Base-by-base conservation (phyloP, 2,888 invertebrate species). In the Drosophila picticornis region DNA sequence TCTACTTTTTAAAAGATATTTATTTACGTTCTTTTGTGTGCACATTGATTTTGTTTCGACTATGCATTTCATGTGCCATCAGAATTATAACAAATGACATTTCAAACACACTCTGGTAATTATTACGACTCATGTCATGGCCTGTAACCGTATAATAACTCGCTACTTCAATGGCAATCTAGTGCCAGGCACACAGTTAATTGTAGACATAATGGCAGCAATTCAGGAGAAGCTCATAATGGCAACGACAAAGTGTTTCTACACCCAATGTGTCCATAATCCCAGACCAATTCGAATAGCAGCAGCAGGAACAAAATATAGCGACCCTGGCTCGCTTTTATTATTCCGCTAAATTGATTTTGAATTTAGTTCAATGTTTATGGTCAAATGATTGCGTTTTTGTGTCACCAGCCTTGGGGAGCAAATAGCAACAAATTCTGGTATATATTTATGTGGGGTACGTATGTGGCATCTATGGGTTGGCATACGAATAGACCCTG, bases 321-420 rank as follows among this genome's bases (percentile, higher is more conserved):
- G 58, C 70, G 76, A 79, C 68, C 77, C 75, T 60, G 84, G 82
- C 63, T 82, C 48, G 73, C 59, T 88, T 90, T 86, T 84, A 90
- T 90, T 91, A 90, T 90, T 88, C 84, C 90, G 81, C 86, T 83
- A 90, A 91, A 91, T 90, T 90, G 90, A 88, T 88, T 91, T 84
- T 83, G 83, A 88, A 90, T 91, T 91, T 88, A 90, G 91, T 88
- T 90, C 91, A 90, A 90, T 90, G 84, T 90, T 90, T 91, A 91
- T 90, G 90, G 91, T 91, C 91, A 90, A 91, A 87, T 91, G 91
- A 77, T 75, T 88, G 87, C 85, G 82, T 88, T 89, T 87, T 84
- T 89, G 88, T 91, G 90, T 80, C 85, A 89, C 71, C 78, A 72
- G 69, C 51, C 55, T 63, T 40, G 56, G 72, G 66, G 76, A 60